These are phyloP conservation scores for Drymonia ruficornis DNA, from an alignment of 2,888 invertebrate species.

Conservation along the genomic window DNA sequence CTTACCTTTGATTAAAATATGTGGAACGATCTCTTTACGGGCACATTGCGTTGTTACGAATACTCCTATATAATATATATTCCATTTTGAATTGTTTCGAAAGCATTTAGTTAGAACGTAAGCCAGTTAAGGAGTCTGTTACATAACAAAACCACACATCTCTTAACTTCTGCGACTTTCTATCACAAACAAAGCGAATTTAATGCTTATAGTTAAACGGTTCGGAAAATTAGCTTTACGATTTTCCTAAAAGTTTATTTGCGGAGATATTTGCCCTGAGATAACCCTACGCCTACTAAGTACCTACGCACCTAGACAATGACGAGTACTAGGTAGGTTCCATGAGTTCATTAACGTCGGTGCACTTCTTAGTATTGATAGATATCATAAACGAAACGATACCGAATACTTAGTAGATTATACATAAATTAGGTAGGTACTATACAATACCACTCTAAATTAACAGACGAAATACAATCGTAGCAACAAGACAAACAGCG, in stretches of 20 bases:
- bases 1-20: slow-evolving; percentile 3
- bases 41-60: neutral
- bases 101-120: slow-evolving; percentile 20
- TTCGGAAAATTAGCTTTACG: neutral
- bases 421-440: no score
- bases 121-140: slow-evolving; percentile 28
- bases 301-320: no score
- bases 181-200: neutral
- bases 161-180: neutral
- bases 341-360: no score
- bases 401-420: no score
- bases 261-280: neutral
- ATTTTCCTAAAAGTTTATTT: neutral
- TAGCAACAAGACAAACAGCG: slow-evolving; percentile 13
- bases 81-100: neutral
- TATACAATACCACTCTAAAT: no score
- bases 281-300: no score
- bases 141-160: slow-evolving; percentile 25
- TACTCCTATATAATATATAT: neutral
- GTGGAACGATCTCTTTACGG: neutral
- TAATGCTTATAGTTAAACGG: slow-evolving; percentile 1
- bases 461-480: neutral
- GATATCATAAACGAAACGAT: no score
- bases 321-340: neutral
- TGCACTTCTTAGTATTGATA: no score